Base-by-base conservation (phyloP, 2,113 vertebrate genomes). In the Noturus placidus region DNA sequence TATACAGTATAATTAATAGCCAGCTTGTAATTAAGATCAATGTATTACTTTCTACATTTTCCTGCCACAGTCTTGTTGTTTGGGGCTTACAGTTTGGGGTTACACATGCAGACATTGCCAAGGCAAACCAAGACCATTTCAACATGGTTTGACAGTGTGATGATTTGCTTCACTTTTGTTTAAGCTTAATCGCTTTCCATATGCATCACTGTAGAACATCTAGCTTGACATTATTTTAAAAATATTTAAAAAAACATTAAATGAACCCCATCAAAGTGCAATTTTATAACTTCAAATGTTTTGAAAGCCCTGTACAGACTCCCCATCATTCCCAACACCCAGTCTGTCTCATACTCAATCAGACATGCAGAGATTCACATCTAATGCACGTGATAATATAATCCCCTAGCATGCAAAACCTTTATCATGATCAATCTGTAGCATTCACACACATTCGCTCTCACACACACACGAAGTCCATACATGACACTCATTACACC, bases 381-480 rank as follows among this genome's bases (percentile, higher is more conserved):
- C 57, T 35, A 61, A 54, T 4, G n/a, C 14, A 70, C 67, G 35
- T 0, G 13, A 17, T 19, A 35, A 35, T 69, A 33, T 33, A 9
- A 1, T 35, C 33, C 67, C 15, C 19, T 33, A 7, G 30, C 14
- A 69, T 72, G 19, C 19, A 72, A 74, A 74, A 42, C 35, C 8
- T 74, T 74, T 25, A 22, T 20, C 42, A 22, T 5, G 19, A 42
- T 74, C 70, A 38, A 19, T 22, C 20, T 22, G 13, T 33, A 69
- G 15, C 8, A 1, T 42, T 38, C 38, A 76, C 38, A 0, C 38
- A 76, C 38, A 0, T 15, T 6, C 42, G n/a, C n/a, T 19, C 22
- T 15, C 82, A 78, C 54, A 67, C 50, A 72, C 87, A 85, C 77
- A 86, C n/a, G 22, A 22, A 79, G 19, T 38, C 38, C 78, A 86